phyloP scores from a whole-genome alignment of 2,888 invertebrate genomes.

The Lagria hirta region DNA sequence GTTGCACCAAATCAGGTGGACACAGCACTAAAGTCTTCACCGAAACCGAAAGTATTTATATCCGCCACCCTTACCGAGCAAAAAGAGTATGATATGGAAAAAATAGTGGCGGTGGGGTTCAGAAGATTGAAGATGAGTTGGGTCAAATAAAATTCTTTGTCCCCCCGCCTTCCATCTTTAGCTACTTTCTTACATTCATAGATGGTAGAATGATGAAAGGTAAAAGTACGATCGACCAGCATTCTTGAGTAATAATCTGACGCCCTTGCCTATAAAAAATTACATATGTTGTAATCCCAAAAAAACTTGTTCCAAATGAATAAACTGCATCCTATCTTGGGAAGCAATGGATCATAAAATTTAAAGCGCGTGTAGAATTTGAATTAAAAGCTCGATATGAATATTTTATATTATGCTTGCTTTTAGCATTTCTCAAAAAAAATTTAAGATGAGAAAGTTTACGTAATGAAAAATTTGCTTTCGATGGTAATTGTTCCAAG shows the following conservation, averaged over 20 bases:
- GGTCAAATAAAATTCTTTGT: slow-evolving; percentile 9
- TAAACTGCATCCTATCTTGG: too few species aligned
- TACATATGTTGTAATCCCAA: slow-evolving; percentile 5
- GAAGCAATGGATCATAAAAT: too few species aligned
- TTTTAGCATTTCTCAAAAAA: too few species aligned
- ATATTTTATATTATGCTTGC: too few species aligned
- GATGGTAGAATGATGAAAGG: slow-evolving; percentile 20
- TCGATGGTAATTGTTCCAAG: too few species aligned
- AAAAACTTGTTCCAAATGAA: too few species aligned
- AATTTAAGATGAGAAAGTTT: too few species aligned
- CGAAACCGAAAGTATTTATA: slow-evolving; percentile 14
- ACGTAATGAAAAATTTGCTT: too few species aligned
- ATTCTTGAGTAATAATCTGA: slow-evolving; percentile 17
- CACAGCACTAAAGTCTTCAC: slow-evolving; percentile 10
- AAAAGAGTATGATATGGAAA: slow-evolving; percentile 5
- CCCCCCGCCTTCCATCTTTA: slow-evolving; percentile 4
- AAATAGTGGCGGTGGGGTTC: slow-evolving; percentile 11
- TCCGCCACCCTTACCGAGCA: slow-evolving; percentile 22
- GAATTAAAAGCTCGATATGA: too few species aligned
- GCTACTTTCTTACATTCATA: slow-evolving; percentile 14
- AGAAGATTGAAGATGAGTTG: slow-evolving; percentile 14
- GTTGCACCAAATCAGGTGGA: slow-evolving; percentile 5
- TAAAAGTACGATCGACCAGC: slow-evolving; percentile 18
- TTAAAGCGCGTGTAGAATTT: too few species aligned
- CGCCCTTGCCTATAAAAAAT: slow-evolving; percentile 19